Conservation (phyloP, 2,888 invertebrate genomes). For the Ichneumoninae sp. region DNA sequence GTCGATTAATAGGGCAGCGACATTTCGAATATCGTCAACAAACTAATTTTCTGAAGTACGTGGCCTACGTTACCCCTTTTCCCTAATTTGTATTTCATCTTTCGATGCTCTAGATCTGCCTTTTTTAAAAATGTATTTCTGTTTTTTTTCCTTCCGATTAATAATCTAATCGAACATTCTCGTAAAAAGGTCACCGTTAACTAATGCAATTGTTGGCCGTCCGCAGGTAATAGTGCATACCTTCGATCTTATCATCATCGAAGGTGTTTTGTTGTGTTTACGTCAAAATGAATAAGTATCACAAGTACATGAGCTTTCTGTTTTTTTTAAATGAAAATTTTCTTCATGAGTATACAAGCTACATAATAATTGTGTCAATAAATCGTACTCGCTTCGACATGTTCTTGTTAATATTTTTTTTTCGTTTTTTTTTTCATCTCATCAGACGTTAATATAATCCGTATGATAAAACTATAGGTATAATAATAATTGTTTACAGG, state of each 20-base stretch:
- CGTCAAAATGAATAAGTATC: conserved; percentile 62
- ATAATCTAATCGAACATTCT: conserved; percentile 23
- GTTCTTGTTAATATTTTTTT: conserved; percentile 19
- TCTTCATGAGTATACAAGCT: conserved; percentile 63
- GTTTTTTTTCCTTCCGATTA: background rate
- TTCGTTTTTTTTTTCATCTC: conserved; percentile 27
- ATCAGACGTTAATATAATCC: conserved; percentile 36
- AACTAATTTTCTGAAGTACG: conserved; percentile 12
- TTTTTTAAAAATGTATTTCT: background rate
- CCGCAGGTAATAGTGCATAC: conserved; percentile 22
- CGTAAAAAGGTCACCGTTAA: conserved; percentile 27
- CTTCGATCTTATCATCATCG: conserved; percentile 41
- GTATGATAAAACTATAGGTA: conserved; percentile 65
- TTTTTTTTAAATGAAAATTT: conserved; percentile 54
- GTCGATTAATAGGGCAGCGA: background rate
- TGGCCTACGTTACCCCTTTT: conserved; percentile 21
- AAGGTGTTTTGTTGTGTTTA: conserved; percentile 32
- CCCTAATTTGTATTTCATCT: conserved; percentile 11
- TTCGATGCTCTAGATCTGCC: background rate
- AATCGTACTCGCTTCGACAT: conserved; percentile 51
- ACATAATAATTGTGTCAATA: conserved; percentile 59
- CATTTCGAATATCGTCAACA: background rate
- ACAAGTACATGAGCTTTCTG: conserved; percentile 54
- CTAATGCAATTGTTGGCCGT: conserved; percentile 30
- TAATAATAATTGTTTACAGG: conserved; percentile 57